A percentile compares a stretch with the other conserved stretches of the same genome.
Conservation (phyloP, 2,888 invertebrate species). For the Chymomyza amoena region DNA sequence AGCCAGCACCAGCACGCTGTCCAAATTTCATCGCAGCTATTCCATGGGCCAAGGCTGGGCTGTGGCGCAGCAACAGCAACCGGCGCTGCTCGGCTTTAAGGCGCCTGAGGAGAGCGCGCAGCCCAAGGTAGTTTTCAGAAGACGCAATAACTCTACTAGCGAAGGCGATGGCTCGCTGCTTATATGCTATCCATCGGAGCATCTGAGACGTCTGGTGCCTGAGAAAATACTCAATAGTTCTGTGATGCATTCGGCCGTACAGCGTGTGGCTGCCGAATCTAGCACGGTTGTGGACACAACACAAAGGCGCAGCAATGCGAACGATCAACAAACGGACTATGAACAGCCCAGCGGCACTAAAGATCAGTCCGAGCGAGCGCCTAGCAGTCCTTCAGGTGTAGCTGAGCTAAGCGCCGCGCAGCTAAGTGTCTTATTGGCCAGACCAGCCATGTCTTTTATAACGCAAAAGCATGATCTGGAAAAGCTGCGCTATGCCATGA, state of each 20-base stretch:
- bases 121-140: slow-evolving; percentile 80
- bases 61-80: slow-evolving; percentile 69
- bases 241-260: slow-evolving; percentile 66
- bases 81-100: slow-evolving; percentile 18
- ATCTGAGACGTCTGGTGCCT: slow-evolving; percentile 89
- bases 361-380: background rate
- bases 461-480: slow-evolving; percentile 91
- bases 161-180: slow-evolving; percentile 81
- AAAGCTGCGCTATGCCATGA: slow-evolving; percentile 90
- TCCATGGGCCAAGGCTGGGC: slow-evolving; percentile 88
- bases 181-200: slow-evolving; percentile 92
- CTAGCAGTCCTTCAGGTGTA: slow-evolving; percentile 27
- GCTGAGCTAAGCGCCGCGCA: slow-evolving; percentile 57
- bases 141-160: slow-evolving; percentile 86
- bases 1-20: slow-evolving; percentile 56
- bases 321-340: slow-evolving; percentile 19
- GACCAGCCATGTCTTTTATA: slow-evolving; percentile 93
- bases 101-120: slow-evolving; percentile 52
- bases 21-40: slow-evolving; percentile 88
- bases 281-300: background rate
- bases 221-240: slow-evolving; percentile 80
- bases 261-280: slow-evolving; percentile 55
- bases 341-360: slow-evolving; percentile 12
- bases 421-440: slow-evolving; percentile 71
- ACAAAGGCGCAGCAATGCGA: slow-evolving; percentile 26